Percentiles rank a stretch among this genome's conserved stretches.
phyloP scores from a whole-genome alignment of 92 coral and sea anemone genomes.

The Actinernus sp. region DNA sequence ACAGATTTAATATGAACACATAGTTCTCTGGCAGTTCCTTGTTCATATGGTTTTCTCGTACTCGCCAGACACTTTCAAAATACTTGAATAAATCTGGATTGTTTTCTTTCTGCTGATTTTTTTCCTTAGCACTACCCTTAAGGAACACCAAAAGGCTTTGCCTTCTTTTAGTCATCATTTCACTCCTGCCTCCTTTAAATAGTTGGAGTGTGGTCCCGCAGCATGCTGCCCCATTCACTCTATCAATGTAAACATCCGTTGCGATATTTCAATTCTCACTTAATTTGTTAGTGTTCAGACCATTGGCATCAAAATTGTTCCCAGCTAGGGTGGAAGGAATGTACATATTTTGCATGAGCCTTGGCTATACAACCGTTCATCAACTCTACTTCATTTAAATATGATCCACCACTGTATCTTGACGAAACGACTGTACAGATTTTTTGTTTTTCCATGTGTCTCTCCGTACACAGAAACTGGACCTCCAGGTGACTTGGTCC shows the following conservation, averaged over 20 bases:
- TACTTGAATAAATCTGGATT: conserved; percentile 43
- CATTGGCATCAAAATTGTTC: conserved; percentile 59
- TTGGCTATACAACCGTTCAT: not conserved
- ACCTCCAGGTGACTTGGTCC: conserved; percentile 49
- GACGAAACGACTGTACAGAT: not conserved
- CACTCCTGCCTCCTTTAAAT: too few species aligned
- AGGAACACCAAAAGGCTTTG: too few species aligned
- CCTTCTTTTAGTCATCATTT: too few species aligned
- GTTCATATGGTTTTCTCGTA: conserved; percentile 60
- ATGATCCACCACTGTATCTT: not conserved
- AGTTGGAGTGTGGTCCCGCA: conserved; percentile 54
- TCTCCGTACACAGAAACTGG: conserved; percentile 56
- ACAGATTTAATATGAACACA: conserved; percentile 55
- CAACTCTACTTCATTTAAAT: not conserved
- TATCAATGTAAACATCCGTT: conserved; percentile 36
- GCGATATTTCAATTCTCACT: conserved; percentile 30
- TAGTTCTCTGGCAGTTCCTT: conserved; percentile 48
- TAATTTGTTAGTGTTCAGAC: conserved; percentile 34
- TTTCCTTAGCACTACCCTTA: conserved; percentile 33
- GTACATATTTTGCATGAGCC: conserved; percentile 31
- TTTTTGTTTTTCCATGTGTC: conserved; percentile 8
- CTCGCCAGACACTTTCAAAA: conserved; percentile 62
- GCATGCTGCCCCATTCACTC: conserved; percentile 51
- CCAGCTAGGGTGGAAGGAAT: conserved; percentile 72
- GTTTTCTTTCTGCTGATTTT: conserved; percentile 26